These are phyloP conservation scores for Heliconius melpomene DNA, from an alignment of 1,140 invertebrate genomes.

Conservation along the genomic window DNA sequence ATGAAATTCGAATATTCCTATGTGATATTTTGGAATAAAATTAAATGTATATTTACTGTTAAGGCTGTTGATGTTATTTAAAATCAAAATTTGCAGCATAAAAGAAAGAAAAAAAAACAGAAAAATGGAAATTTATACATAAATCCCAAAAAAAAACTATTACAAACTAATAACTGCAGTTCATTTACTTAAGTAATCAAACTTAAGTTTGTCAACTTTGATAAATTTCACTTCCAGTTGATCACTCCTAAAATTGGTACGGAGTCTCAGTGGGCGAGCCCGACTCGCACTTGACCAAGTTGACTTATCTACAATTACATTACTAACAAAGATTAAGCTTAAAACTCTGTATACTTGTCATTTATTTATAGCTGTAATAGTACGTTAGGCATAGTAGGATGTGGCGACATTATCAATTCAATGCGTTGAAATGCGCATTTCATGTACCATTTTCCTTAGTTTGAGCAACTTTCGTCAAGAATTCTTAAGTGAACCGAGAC, in stretches of 20 bases:
- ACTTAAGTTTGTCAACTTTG: too few relatives aligned
- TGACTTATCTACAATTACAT: neutral
- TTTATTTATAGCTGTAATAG: neutral
- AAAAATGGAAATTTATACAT: too few relatives aligned
- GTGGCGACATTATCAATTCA: slow-evolving; percentile 51
- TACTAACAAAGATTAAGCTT: neutral
- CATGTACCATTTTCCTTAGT: slow-evolving; percentile 46
- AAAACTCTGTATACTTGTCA: neutral
- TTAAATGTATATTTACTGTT: neutral
- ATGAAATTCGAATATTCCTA: neutral
- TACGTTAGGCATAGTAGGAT: neutral
- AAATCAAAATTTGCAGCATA: too few relatives aligned
- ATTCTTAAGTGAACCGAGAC: neutral
- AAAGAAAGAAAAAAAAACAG: too few relatives aligned
- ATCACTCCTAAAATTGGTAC: too few relatives aligned
- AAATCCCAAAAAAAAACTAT: too few relatives aligned
- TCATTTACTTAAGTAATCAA: too few relatives aligned
- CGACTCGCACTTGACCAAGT: neutral
- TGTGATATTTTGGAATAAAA: neutral
- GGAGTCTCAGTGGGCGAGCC: too few relatives aligned
- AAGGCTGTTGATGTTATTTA: too few relatives aligned
- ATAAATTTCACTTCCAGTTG: too few relatives aligned
- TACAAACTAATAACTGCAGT: too few relatives aligned
- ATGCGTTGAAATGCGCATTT: slow-evolving; percentile 46
- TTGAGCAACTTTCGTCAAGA: slow-evolving; percentile 35